Percentiles rank a stretch among this genome's conserved stretches.
phyloP scores from a whole-genome alignment of 2,113 vertebrate species.

The Poecilia latipinna region DNA sequence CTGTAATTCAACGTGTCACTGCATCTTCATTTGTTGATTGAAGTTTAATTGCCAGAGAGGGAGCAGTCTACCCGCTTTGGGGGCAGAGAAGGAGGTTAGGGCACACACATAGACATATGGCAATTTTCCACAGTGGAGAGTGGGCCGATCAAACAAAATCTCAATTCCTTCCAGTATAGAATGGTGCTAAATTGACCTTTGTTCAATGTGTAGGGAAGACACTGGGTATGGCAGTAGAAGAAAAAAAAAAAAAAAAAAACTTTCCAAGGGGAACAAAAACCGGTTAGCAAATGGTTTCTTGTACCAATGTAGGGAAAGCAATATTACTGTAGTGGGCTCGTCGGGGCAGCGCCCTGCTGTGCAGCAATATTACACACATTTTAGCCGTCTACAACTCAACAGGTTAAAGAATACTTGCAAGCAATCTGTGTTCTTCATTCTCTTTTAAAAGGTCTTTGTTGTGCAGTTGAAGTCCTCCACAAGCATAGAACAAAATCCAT shows the following conservation, averaged over 20 bases:
- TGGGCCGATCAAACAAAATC: not conserved
- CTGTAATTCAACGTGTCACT: slow-evolving; percentile 74
- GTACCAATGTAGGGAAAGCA: not conserved
- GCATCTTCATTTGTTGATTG: slow-evolving; percentile 72
- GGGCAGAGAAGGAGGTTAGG: slow-evolving; percentile 41
- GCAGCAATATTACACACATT: slow-evolving; percentile 32
- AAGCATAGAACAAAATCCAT: slow-evolving; percentile 9
- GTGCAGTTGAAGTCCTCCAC: slow-evolving; percentile 1
- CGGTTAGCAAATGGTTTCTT: slow-evolving; percentile 20
- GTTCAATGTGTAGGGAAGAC: not conserved
- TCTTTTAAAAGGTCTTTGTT: slow-evolving; percentile 23
- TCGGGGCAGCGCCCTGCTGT: slow-evolving; percentile 21
- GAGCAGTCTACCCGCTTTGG: slow-evolving; percentile 60
- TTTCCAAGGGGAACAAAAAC: slow-evolving; percentile 22
- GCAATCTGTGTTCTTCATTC: slow-evolving; percentile 4
- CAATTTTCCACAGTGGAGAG: slow-evolving; percentile 14
- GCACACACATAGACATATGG: not conserved
- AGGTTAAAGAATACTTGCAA: slow-evolving; percentile 41
- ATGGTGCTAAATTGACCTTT: not conserved
- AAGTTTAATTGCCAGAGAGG: slow-evolving; percentile 77
- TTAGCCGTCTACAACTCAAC: slow-evolving; percentile 41
- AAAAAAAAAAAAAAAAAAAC: not conserved
- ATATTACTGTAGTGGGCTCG: slow-evolving; percentile 12
- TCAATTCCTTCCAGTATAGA: not conserved
- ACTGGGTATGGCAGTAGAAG: slow-evolving; percentile 17